Conservation (phyloP, 2,113 vertebrate genomes). For the Halcyon malimbica region DNA sequence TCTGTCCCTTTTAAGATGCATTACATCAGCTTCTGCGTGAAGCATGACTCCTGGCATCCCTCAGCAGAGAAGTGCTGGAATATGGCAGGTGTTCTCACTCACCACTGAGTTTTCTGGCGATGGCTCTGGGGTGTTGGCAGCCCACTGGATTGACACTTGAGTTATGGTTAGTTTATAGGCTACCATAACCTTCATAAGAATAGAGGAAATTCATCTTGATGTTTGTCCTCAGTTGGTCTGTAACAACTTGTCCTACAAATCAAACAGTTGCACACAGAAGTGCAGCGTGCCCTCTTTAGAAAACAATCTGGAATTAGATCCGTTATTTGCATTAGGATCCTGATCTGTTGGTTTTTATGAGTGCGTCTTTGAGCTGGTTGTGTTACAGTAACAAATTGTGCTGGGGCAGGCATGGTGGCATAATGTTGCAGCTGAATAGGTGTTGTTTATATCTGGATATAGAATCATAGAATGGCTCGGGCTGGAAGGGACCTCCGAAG, state of each 20-base stretch:
- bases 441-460: background rate
- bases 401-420: background rate
- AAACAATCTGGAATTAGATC: background rate
- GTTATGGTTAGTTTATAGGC: background rate
- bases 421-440: background rate
- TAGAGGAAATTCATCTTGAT: background rate
- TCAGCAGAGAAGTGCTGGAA: background rate
- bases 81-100: slow-evolving; percentile 4
- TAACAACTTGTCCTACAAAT: background rate
- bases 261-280: background rate
- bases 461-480: no score
- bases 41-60: background rate
- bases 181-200: background rate
- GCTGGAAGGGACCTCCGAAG: no score
- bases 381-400: background rate
- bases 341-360: background rate
- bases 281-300: background rate
- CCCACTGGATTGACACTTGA: background rate
- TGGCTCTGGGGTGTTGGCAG: background rate
- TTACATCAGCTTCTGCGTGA: slow-evolving; percentile 14
- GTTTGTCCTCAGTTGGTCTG: background rate
- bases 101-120: background rate
- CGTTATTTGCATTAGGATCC: background rate
- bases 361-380: background rate
- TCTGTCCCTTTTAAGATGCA: background rate